Evolutionary conservation across 2,888 invertebrate genomes (phyloP).

Genomic region (Apantesis nais): DNA sequence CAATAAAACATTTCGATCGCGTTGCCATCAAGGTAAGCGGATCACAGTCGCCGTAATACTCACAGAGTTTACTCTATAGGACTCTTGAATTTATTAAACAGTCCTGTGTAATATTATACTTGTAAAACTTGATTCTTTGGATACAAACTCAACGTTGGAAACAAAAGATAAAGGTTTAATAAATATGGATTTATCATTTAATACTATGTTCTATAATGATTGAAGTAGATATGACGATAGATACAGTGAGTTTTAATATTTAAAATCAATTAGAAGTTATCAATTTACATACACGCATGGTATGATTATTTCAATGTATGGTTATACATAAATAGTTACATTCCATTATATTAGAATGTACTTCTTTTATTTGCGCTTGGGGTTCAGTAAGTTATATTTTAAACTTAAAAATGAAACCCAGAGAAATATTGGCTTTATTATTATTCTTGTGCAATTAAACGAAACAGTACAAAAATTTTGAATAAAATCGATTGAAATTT

Average conservation of each 20-base stretch:
- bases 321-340: too few species aligned
- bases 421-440: too few species aligned
- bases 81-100: constrained; percentile 49
- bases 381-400: background rate
- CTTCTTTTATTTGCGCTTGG: background rate
- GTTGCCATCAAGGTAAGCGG: constrained; percentile 72
- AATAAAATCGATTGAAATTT: background rate
- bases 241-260: too few species aligned
- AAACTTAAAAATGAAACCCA: too few species aligned
- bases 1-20: constrained; percentile 60
- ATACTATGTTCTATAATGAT: too few species aligned
- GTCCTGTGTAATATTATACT: constrained; percentile 19
- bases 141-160: background rate
- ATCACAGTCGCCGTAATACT: constrained; percentile 67
- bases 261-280: too few species aligned
- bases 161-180: background rate
- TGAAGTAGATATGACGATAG: too few species aligned
- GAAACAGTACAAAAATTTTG: background rate
- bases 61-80: constrained; percentile 54
- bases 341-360: background rate
- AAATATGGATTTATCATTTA: too few species aligned
- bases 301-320: too few species aligned
- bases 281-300: too few species aligned
- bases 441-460: too few species aligned
- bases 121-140: background rate